Evolutionary conservation across 2,113 vertebrate genomes (phyloP), one percentile per base, ranked within the genome.

Genomic region (Blennius ocellaris): DNA sequence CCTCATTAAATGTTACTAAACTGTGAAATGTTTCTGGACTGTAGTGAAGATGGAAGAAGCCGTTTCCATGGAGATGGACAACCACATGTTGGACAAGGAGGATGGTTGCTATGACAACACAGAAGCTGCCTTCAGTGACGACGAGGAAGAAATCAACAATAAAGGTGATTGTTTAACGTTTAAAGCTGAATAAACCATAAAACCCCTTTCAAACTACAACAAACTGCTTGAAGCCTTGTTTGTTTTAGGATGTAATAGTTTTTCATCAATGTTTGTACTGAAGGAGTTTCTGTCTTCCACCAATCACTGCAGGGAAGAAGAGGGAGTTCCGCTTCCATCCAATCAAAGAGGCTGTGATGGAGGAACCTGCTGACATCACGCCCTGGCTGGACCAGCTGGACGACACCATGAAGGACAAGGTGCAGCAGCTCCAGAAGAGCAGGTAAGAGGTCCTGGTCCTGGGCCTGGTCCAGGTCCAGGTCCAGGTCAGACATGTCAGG

Each of bases 291-390:
- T 30, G 2, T 2, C 21, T 30, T 83, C 16, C 4, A 48, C 71
- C 68, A 51, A 72, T 81, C 15, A 7, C 71, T 69, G 45, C 78
- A 92, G 97, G 97, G 71, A 99, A 98, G 87, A 99, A 99, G 82
- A 93, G 96, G 37, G 98, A 99, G 68, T 99, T 99, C 88, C 80
- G 96, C 57, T 99, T 99, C 83, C 98, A 97, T 39, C 97, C 97
- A 0, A 97, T 99, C 87, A 97, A 96, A 89, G 98, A 99, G 72
- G 95, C 94, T 0, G 92, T 96, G 0, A 88, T 96, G 36, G 97
- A 98, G 72, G 97, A 99, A 82, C 97, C 97, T 0, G 95, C 97
- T 6, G 97, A 99, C 80, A 97, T 99, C 93, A 96, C 97, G 0
- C 96, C 97, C 0, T 99, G 96, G 91, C 91, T 98, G 39, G 96